A percentile compares a stretch with the other conserved stretches of the same genome.
Conservation (phyloP, 2,797 vertebrate genomes). For the Pangasius mekongensis region DNA sequence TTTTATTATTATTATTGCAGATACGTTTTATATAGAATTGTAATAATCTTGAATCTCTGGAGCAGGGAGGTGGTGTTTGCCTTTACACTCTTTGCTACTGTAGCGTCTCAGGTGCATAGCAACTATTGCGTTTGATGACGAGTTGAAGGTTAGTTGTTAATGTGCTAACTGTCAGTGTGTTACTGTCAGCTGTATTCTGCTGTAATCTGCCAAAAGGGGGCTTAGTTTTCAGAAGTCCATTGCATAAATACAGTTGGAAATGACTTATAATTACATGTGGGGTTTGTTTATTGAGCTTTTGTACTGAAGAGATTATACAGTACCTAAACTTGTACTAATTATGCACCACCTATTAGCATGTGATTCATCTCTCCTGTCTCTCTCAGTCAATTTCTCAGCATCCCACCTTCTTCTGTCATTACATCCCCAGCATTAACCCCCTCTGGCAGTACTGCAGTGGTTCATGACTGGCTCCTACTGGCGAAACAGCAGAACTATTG, state of each 20-base stretch:
- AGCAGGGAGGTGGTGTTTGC: background rate
- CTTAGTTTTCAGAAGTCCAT: background rate
- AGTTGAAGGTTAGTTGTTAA: background rate
- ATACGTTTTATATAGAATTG: background rate
- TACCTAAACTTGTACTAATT: constrained; percentile 30
- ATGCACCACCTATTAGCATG: constrained; percentile 8
- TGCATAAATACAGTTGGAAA: background rate
- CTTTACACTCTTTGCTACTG: background rate
- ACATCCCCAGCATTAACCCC: background rate
- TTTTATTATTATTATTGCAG: background rate
- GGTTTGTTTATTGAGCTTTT: constrained; percentile 14
- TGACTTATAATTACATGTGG: constrained; percentile 13
- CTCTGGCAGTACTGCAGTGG: background rate
- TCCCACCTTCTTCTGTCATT: background rate
- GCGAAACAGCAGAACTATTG: constrained; percentile 13
- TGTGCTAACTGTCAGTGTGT: background rate
- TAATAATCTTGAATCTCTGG: constrained; percentile 20
- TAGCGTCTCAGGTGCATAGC: background rate
- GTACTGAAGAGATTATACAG: constrained; percentile 4
- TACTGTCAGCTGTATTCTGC: background rate
- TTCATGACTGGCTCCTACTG: constrained; percentile 55
- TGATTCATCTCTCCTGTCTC: constrained; percentile 34
- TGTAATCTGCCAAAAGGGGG: background rate
- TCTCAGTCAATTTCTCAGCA: background rate
- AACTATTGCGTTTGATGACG: background rate